A percentile compares a stretch with the other conserved stretches of the same genome.
Conservation (phyloP, 2,797 vertebrate genomes). For the Danio tinwini region DNA sequence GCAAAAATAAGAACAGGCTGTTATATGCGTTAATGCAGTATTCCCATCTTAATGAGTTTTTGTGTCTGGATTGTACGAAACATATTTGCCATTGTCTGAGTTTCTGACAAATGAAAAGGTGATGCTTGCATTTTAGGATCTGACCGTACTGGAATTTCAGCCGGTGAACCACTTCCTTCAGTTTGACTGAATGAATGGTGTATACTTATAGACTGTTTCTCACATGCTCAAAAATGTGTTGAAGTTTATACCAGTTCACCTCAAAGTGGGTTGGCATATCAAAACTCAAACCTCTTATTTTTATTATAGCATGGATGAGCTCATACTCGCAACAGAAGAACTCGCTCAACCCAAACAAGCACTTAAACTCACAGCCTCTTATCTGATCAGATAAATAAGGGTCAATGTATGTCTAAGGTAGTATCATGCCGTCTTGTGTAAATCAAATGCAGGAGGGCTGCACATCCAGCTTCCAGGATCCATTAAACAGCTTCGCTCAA, state of each 20-base stretch:
- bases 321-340: not conserved
- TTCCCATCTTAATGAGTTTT: conserved; percentile 17
- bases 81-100: conserved; percentile 25
- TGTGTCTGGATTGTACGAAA: not conserved
- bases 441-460: conserved; percentile 24
- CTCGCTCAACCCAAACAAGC: conserved; percentile 13
- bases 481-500: conserved; percentile 37
- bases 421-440: not conserved
- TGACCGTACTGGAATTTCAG: conserved; percentile 47
- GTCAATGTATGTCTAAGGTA: conserved; percentile 28
- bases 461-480: conserved; percentile 3
- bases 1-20: conserved; percentile 39
- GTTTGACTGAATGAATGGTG: conserved; percentile 13
- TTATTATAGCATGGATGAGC: conserved; percentile 13
- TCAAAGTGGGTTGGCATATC: conserved; percentile 22
- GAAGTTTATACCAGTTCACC: not conserved
- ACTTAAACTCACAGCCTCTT: conserved; percentile 23
- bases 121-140: conserved; percentile 42
- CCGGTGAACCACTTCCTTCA: conserved; percentile 38
- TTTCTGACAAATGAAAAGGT: conserved; percentile 36
- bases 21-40: conserved; percentile 5
- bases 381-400: conserved; percentile 6
- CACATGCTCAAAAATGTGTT: not conserved
- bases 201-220: not conserved
- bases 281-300: conserved; percentile 24